phyloP scores from a whole-genome alignment of 1,140 invertebrate genomes.

The Vanessa atalanta region DNA sequence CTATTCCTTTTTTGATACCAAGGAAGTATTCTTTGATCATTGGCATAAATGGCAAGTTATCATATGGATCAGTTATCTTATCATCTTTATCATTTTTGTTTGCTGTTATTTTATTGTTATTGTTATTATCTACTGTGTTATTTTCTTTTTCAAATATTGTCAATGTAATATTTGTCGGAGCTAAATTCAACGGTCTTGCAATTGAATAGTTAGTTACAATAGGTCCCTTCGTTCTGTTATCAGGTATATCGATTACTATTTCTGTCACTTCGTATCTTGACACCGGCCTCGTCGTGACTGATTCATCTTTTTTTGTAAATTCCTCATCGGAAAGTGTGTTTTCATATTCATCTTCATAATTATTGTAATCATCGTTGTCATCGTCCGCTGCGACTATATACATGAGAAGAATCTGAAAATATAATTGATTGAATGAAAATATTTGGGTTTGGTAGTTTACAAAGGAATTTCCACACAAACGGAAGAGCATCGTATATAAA shows the following conservation, averaged over 20 bases:
- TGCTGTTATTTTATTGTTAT: not conserved
- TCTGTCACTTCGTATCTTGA: conserved; percentile 59
- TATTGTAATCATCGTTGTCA: conserved; percentile 6
- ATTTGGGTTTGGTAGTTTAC: not conserved
- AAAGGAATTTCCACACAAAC: no score
- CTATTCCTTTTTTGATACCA: conserved; percentile 45
- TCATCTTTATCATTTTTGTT: conserved; percentile 19
- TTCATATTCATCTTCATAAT: conserved; percentile 13
- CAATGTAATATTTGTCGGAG: not conserved
- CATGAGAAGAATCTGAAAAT: conserved; percentile 13
- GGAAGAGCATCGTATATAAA: no score
- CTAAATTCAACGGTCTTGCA: conserved; percentile 42
- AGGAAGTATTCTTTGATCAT: conserved; percentile 46
- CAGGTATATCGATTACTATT: conserved; percentile 53
- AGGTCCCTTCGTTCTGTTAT: conserved; percentile 46
- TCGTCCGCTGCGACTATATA: not conserved
- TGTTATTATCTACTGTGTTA: conserved; percentile 14
- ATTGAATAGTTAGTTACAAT: conserved; percentile 50
- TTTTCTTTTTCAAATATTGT: not conserved
- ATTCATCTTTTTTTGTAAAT: not conserved
- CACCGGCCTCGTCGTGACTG: conserved; percentile 5
- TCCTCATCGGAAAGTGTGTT: conserved; percentile 5
- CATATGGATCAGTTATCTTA: conserved; percentile 25
- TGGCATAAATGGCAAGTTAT: conserved; percentile 16
- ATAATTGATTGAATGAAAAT: not conserved